These are phyloP conservation scores for Pherbina coryleti DNA, from an alignment of 2,888 invertebrate species.

Conservation along the genomic window DNA sequence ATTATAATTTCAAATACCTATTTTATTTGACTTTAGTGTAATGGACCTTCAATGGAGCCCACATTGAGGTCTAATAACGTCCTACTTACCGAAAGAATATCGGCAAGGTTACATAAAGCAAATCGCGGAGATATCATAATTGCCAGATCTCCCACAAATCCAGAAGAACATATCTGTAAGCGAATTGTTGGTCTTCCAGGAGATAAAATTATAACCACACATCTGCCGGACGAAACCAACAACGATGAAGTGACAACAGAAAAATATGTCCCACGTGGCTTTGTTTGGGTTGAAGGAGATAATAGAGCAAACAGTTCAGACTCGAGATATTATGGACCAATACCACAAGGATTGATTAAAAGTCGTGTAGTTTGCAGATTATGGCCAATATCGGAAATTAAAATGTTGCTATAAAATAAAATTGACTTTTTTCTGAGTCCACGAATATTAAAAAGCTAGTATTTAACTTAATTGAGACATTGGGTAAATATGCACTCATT, in stretches of 20 bases:
- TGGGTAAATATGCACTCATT: no score
- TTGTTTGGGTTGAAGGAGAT: conserved; percentile 94
- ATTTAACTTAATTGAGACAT: no score
- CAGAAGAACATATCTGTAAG: conserved; percentile 87
- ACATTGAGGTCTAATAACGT: conserved; percentile 86
- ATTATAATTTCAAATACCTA: no score
- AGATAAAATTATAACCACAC: conserved; percentile 70
- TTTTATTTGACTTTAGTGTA: conserved; percentile 75
- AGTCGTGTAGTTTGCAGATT: conserved; percentile 86
- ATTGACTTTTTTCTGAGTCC: no score
- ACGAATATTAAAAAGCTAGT: no score
- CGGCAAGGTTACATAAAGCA: conserved; percentile 73
- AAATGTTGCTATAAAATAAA: conserved; percentile 41
- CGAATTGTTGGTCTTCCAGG: conserved; percentile 83
- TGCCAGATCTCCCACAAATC: conserved; percentile 84
- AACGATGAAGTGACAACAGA: conserved; percentile 53
- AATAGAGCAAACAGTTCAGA: conserved; percentile 87
- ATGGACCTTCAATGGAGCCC: conserved; percentile 95
- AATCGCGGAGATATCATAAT: conserved; percentile 88
- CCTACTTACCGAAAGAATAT: conserved; percentile 84
- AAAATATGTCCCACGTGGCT: conserved; percentile 81
- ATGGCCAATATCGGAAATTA: conserved; percentile 75
- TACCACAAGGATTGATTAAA: conserved; percentile 86
- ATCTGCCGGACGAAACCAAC: not conserved
- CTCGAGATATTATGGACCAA: conserved; percentile 88